Evolutionary conservation across 2,888 invertebrate species (phyloP).

Genomic region (Luperina testacea): DNA sequence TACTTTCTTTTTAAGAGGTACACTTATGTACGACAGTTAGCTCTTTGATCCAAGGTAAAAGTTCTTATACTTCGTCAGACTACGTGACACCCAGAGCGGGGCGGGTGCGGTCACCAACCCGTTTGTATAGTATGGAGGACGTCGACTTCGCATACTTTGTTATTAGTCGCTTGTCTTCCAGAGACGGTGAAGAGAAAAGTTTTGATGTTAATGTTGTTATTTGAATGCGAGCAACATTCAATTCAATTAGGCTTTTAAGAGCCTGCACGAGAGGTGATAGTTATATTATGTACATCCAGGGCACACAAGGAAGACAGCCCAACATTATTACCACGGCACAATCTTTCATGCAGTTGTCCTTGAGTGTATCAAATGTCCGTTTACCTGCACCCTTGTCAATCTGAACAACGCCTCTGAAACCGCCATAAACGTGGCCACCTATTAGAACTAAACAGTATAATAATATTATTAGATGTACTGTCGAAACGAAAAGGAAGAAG

Average conservation of each 20-base stretch:
- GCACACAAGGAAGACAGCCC: not conserved
- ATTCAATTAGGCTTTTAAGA: not conserved
- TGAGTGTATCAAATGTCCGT: not conserved
- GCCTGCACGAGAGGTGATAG: not conserved
- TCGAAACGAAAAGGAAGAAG: not conserved
- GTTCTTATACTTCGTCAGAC: conserved; percentile 20
- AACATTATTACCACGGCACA: not conserved
- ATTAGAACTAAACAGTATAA: too few relatives aligned
- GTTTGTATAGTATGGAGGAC: conserved; percentile 9
- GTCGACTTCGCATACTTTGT: conserved; percentile 16
- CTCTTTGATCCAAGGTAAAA: conserved; percentile 5
- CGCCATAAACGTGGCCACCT: too few relatives aligned
- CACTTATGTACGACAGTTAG: not conserved
- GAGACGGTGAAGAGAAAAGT: not conserved
- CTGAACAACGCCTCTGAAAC: not conserved
- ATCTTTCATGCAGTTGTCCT: not conserved
- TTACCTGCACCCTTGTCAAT: not conserved
- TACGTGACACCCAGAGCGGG: conserved; percentile 20
- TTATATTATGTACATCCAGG: not conserved
- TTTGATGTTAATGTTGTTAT: not conserved
- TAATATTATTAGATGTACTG: not conserved
- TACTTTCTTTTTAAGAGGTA: not conserved
- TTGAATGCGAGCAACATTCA: not conserved
- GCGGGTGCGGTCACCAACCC: conserved; percentile 39
- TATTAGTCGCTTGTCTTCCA: conserved; percentile 1